phyloP scores from a whole-genome alignment of 2,113 vertebrate genomes.

The Pavo muticus region DNA sequence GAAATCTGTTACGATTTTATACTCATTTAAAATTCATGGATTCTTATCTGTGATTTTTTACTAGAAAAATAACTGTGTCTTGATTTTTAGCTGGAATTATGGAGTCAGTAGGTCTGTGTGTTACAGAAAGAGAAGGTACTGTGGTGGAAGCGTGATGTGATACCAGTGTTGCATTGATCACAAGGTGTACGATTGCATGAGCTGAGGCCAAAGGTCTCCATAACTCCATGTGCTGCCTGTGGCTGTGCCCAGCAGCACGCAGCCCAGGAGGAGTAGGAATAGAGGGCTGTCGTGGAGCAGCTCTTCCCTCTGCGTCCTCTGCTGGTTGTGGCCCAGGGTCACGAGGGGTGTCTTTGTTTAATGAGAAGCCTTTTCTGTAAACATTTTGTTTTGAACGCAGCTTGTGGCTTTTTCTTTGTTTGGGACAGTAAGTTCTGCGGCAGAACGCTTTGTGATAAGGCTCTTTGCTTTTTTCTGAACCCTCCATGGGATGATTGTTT shows the following conservation, averaged over 20 bases:
- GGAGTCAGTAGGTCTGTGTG: neutral
- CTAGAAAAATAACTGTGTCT: accelerated
- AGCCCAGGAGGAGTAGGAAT: neutral
- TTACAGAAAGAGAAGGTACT: neutral
- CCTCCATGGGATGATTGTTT: neutral
- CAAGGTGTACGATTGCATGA: neutral
- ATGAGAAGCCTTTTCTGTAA: neutral
- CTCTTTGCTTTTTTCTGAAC: conserved; percentile 24
- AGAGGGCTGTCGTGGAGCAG: accelerated
- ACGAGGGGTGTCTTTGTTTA: neutral
- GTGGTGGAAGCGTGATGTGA: accelerated
- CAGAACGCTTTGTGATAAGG: neutral
- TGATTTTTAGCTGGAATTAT: neutral
- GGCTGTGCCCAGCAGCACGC: neutral
- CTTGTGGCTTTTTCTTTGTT: neutral
- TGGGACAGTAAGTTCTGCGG: neutral
- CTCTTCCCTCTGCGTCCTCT: neutral
- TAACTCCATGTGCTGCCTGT: neutral
- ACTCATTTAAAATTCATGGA: accelerated
- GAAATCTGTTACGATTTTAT: neutral
- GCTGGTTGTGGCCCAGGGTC: neutral
- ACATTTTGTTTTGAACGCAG: neutral
- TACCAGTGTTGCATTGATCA: neutral
- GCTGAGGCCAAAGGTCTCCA: neutral
- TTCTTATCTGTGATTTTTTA: neutral